Evolutionary conservation across 2,113 vertebrate species (phyloP), one percentile per base, ranked within the genome.

Genomic region (Silurus glanis): DNA sequence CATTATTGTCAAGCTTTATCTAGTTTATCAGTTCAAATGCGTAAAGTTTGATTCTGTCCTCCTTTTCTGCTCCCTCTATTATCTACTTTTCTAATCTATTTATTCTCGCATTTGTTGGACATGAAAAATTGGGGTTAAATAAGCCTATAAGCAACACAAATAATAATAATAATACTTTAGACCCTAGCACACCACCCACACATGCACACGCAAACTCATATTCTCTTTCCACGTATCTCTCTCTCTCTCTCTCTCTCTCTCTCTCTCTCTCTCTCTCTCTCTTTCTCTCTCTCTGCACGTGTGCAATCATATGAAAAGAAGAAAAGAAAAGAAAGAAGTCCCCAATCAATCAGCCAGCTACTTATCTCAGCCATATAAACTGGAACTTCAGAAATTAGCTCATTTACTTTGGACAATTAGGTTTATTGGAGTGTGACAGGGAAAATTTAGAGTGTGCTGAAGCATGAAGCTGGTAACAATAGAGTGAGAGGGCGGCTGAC

Each of bases 371-470:
- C 94, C 93, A 96, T 96, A 95, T 96, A 96, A 96, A 96, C 96
- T 95, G 96, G 95, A 96, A 97, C 96, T 98, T 97, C 96, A 97
- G 97, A 98, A 99, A 98, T 97, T 97, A 98, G 96, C 96, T 98
- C 95, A 98, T 99, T 99, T 97, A 97, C 97, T 97, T 97, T 97
- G 95, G 95, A 98, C 97, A 99, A 98, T 99, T 98, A 99, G 96
- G 97, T 96, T 96, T 98, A 98, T 97, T 98, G 97, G 96, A 98
- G 97, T 97, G 97, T 99, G 97, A 98, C 97, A 97, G 97, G 95
- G 94, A 95, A 97, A 97, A 96, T 98, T 96, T 96, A 96, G 95
- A 95, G 96, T 93, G 93, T 94, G 90, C 92, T 91, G 94, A 95
- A 96, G 96, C 97, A 93, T 96, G 92, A 93, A 94, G 95, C 88